Evolutionary conservation across 23 tunicate species (phyloP), one percentile per base, ranked within the genome.

Genomic region (Oikopleura vanhoeffeni): DNA sequence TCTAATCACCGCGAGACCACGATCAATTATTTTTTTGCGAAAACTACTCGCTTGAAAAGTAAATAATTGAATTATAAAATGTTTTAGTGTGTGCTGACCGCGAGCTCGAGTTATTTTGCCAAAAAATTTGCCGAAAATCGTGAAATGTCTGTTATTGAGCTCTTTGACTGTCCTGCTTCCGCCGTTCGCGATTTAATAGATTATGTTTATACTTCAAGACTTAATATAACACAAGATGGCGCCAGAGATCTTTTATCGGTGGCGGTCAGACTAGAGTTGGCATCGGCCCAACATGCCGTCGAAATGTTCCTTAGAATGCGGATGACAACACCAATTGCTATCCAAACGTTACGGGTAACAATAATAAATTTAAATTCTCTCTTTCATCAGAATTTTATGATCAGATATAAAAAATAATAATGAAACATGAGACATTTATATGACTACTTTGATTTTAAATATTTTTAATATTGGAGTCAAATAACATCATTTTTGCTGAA

Each of bases 201-300:
- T 13, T 71, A 13, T 71, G 36, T 71, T 28, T 71, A 71, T 38
- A 71, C 79, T 28, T 71, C 79, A 2, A 28, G 79, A 38, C 79
- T 71, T 2, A 13, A 18, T 2, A 71, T 71, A 18, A 71, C 79
- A 38, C 34, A 18, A 18, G 79, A 71, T 2, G 79, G 79, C 79
- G 79, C 79, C 2, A 28, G 35, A 2, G 79, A 71, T 13, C 32
- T 71, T 2, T 38, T 71, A 33, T 71, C 79, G 79, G 35, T 30
- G 36, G 79, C 79, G 38, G 79, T 71, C 34, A 33, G 79, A 2
- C 35, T 71, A 4, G 79, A 71, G 79, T 38, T 71, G 79, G 79
- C 79, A 28, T 71, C 79, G 4, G 79, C 79, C 35, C 79, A 71
- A 30, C 79, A 71, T 2, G 79, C 79, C 35, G 79, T 71, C 35